Evolutionary conservation across 2,888 invertebrate genomes (phyloP).

Genomic region (Dryobotodes eremita): DNA sequence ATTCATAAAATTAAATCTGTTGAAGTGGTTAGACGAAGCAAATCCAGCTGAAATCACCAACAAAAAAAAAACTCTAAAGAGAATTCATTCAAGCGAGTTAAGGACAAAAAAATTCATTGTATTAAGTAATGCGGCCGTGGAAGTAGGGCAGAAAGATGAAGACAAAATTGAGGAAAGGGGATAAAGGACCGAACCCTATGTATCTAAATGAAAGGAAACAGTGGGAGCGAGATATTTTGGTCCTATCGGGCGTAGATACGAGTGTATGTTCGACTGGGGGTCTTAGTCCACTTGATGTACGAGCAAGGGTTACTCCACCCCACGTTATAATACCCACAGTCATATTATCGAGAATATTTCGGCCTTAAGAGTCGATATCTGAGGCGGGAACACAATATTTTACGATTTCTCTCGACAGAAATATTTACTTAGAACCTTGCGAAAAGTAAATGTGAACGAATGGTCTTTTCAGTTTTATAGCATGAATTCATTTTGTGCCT

Average conservation of each 20-base stretch:
- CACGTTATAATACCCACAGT: conserved; percentile 45
- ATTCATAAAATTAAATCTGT: conserved; percentile 68
- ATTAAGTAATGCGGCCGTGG: conserved; percentile 79
- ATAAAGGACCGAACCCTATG: conserved; percentile 76
- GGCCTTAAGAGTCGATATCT: conserved; percentile 37
- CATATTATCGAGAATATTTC: conserved; percentile 56
- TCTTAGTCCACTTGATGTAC: conserved; percentile 79
- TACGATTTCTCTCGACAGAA: conserved; percentile 46
- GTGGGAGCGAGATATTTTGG: conserved; percentile 75
- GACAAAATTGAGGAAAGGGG: conserved; percentile 77
- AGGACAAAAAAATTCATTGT: conserved; percentile 77
- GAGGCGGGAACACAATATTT: conserved; percentile 49
- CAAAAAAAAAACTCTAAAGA: conserved; percentile 68
- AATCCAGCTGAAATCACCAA: conserved; percentile 69
- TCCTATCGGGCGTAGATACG: conserved; percentile 78
- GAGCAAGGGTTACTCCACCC: conserved; percentile 64
- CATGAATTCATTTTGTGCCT: conserved; percentile 11
- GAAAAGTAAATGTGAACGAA: conserved; percentile 40
- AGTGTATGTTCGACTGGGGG: conserved; percentile 72
- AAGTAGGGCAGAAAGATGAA: conserved; percentile 76
- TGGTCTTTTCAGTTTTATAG: conserved; percentile 38
- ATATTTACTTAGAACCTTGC: conserved; percentile 51
- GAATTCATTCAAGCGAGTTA: conserved; percentile 70
- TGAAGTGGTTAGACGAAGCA: conserved; percentile 67
- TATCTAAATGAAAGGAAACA: conserved; percentile 81